phyloP scores from a whole-genome alignment of 2,888 invertebrate genomes.

The Pyrocoelia pectoralis region DNA sequence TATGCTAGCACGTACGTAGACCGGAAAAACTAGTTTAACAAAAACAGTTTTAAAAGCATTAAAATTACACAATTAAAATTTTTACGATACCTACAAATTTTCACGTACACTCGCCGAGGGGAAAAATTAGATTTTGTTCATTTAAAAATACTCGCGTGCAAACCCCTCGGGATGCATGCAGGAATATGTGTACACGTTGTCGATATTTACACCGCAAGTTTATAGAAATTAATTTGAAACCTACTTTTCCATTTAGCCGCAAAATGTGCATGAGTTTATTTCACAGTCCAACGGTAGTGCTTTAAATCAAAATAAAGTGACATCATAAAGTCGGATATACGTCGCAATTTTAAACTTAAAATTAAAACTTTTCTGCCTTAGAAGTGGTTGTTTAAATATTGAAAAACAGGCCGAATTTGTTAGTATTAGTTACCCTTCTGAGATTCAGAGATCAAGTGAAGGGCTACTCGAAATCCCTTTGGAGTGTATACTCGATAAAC shows the following conservation, averaged over 20 bases:
- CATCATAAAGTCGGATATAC: not conserved
- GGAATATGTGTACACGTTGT: not conserved
- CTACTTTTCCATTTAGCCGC: not conserved
- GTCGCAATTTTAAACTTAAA: not conserved
- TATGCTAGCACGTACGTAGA: slow-evolving; percentile 23
- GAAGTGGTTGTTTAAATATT: not conserved
- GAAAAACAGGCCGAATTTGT: not conserved
- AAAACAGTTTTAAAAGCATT: slow-evolving; percentile 19
- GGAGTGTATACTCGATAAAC: not conserved
- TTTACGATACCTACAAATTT: slow-evolving; percentile 18
- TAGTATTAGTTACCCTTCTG: not conserved
- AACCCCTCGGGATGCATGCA: slow-evolving; percentile 24
- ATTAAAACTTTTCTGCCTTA: too few species aligned
- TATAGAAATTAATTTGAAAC: slow-evolving; percentile 2
- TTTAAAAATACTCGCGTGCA: slow-evolving; percentile 14
- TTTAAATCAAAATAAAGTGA: not conserved
- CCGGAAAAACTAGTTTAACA: slow-evolving; percentile 10
- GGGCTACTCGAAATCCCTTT: not conserved
- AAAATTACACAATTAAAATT: slow-evolving; percentile 22
- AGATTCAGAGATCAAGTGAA: too few species aligned
- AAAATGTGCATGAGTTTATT: not conserved
- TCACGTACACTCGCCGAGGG: slow-evolving; percentile 18
- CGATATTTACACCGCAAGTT: not conserved
- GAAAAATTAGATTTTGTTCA: slow-evolving; percentile 30
- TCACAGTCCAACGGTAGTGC: not conserved